Conservation (phyloP, 2,797 vertebrate species). For the Buceros bicornis region DNA sequence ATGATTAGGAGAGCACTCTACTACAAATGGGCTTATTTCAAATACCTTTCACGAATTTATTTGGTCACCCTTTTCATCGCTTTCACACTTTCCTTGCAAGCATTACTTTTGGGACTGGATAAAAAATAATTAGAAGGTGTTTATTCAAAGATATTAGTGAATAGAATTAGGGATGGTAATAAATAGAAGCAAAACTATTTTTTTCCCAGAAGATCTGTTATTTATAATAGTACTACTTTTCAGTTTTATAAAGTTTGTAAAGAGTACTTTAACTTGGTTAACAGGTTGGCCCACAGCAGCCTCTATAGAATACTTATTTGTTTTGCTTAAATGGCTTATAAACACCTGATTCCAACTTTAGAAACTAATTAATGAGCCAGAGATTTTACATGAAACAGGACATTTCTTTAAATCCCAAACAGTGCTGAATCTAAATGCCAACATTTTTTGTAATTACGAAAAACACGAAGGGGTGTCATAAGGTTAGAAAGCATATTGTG, state of each 20-base stretch:
- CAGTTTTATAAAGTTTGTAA: neutral
- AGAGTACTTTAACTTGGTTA: neutral
- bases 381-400: slow-evolving; percentile 1
- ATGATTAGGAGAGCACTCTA: neutral
- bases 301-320: slow-evolving; percentile 36
- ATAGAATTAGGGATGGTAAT: neutral
- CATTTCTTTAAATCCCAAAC: neutral
- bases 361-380: slow-evolving; percentile 56
- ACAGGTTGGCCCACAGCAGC: neutral
- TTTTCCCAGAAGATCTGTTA: neutral
- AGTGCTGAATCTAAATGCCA: slow-evolving; percentile 53
- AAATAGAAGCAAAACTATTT: neutral
- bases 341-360: slow-evolving; percentile 47
- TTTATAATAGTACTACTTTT: neutral
- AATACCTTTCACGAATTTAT: neutral
- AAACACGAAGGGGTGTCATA: slow-evolving; percentile 43
- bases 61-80: neutral
- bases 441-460: slow-evolving; percentile 42
- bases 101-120: neutral
- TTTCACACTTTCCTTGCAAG: neutral
- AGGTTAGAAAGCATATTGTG: slow-evolving; percentile 30
- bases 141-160: neutral
- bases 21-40: neutral
- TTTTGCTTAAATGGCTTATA: slow-evolving; percentile 56
- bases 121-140: neutral